phyloP scores from a whole-genome alignment of 2,888 invertebrate genomes.

The Zaprionus obscuricornis region DNA sequence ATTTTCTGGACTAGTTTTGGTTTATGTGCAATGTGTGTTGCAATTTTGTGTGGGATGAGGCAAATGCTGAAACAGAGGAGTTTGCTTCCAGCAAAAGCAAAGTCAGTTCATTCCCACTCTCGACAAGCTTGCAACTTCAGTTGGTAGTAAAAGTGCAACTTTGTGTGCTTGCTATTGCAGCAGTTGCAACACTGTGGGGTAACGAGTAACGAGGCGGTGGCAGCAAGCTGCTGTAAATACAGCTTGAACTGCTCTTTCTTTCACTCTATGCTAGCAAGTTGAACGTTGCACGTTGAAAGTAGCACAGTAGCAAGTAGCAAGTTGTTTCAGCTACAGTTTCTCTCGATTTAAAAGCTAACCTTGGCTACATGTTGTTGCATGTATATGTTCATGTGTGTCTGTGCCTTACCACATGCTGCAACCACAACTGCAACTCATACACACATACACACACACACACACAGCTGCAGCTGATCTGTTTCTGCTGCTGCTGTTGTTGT shows the following conservation, averaged over 20 bases:
- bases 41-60: neutral
- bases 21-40: conserved; percentile 10
- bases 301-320: too few relatives aligned
- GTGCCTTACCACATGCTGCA: conserved; percentile 43
- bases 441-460: conserved; percentile 12
- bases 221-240: conserved; percentile 45
- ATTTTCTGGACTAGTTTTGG: conserved; percentile 43
- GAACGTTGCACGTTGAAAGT: too few relatives aligned
- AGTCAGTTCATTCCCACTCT: conserved; percentile 26
- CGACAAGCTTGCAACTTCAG: conserved; percentile 5
- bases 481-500: conserved; percentile 27
- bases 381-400: conserved; percentile 6
- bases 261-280: too few relatives aligned
- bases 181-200: conserved; percentile 20
- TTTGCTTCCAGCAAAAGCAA: conserved; percentile 9
- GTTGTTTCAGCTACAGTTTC: neutral
- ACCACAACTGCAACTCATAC: conserved; percentile 44
- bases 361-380: conserved; percentile 25
- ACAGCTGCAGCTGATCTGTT: conserved; percentile 26
- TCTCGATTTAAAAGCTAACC: conserved; percentile 34
- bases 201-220: conserved; percentile 7
- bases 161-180: conserved; percentile 46
- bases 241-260: conserved; percentile 25
- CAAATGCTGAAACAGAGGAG: neutral
- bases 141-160: conserved; percentile 71